A percentile compares a stretch with the other conserved stretches of the same genome.
These are phyloP conservation scores for Adineta ricciae DNA, from an alignment of 2,888 invertebrate genomes.

Conservation along the genomic window DNA sequence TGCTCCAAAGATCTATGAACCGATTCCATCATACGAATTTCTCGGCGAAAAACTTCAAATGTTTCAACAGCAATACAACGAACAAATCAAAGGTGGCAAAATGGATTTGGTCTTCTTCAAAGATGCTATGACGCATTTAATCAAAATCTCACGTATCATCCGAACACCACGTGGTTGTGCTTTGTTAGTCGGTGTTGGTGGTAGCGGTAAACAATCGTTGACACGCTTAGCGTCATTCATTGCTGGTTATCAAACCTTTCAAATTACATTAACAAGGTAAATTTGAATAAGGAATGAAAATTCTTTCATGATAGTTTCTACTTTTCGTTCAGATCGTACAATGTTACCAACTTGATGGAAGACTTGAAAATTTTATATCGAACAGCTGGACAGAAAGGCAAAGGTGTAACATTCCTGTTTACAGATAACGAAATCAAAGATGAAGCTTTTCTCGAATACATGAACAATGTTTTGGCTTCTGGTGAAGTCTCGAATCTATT, in stretches of 20 bases:
- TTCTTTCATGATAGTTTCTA: too few relatives aligned
- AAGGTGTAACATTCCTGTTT: slow-evolving; percentile 90
- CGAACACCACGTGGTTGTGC: slow-evolving; percentile 87
- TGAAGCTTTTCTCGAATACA: slow-evolving; percentile 85
- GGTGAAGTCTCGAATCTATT: slow-evolving; percentile 63
- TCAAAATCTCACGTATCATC: slow-evolving; percentile 83
- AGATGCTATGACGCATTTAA: slow-evolving; percentile 87
- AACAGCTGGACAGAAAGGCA: slow-evolving; percentile 84
- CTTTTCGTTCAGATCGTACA: slow-evolving; percentile 62
- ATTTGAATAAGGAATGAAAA: background rate
- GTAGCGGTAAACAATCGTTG: slow-evolving; percentile 87
- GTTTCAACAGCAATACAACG: slow-evolving; percentile 48
- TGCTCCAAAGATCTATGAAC: slow-evolving; percentile 87
- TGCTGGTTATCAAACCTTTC: slow-evolving; percentile 88
- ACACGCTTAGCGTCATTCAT: slow-evolving; percentile 89
- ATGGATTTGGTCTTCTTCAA: slow-evolving; percentile 52
- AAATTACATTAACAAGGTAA: slow-evolving; percentile 77
- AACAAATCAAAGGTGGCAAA: slow-evolving; percentile 47
- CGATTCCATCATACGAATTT: slow-evolving; percentile 61
- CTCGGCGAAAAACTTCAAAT: slow-evolving; percentile 54
- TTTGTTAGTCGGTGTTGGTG: slow-evolving; percentile 88
- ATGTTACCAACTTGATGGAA: slow-evolving; percentile 85
- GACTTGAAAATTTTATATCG: slow-evolving; percentile 81
- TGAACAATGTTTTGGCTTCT: slow-evolving; percentile 85
- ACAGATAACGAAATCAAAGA: slow-evolving; percentile 93